Evolutionary conservation across 1,140 invertebrate species (phyloP), one percentile per base, ranked within the genome.

Genomic region (Microplitis mediator): DNA sequence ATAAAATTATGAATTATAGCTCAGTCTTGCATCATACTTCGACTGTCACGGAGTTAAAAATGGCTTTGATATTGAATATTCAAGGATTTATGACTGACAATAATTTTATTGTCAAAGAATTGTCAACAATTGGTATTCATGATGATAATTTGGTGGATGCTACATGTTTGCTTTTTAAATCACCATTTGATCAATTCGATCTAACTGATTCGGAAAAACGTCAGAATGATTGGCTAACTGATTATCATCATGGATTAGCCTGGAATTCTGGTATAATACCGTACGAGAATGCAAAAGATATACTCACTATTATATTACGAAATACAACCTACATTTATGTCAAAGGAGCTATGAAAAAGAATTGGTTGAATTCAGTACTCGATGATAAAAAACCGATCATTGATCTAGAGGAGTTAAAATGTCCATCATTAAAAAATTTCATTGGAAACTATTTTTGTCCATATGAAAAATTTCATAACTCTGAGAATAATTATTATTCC

Each of bases 271-370:
- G 74, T 14, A 52, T 69, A 3, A 69, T 69, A 3, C 39, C 35
- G 1, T 76, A 76, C 39, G 51, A 63, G 13, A 62, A 66, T 13
- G 11, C 67, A 1, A 62, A n/a, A 60, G n/a, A 36, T 36, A 16
- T 76, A 4, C 35, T 76, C 3, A 3, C 61, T 4, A 56, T n/a
- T 23, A 64, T 65, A 9, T 32, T 75, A 0, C 3, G 35, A 35
- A 31, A 39, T 23, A 67, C 68, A 14, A 39, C 39, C 6, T 35
- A n/a, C 6, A 70, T 75, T 11, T 73, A 54, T 39, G 71, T 73
- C 0, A 75, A 75, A 67, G 74, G 74, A 1, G 9, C n/a, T 3
- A 71, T 67, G n/a, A 75, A 73, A 39, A 63, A 67, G 45, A 1
- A 1, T 5, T 75, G 71, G 74, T 35, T 75, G 13, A 61, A 69